Evolutionary conservation across 2,113 vertebrate species (phyloP).

Genomic region (Semnornis frantzii): DNA sequence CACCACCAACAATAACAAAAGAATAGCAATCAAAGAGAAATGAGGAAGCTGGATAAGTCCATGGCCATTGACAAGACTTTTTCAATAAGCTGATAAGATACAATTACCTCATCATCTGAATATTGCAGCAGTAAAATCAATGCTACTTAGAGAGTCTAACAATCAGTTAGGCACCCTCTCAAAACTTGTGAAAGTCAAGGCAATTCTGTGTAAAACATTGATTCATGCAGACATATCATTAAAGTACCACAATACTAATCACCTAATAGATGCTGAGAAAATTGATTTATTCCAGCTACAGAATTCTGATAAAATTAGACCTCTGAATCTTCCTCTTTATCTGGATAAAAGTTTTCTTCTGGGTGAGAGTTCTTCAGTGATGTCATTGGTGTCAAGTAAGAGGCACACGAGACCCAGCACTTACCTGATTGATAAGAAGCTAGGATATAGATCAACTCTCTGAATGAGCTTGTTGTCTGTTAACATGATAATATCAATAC

Average conservation of each 20-base stretch:
- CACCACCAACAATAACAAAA: neutral
- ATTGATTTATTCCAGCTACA: neutral
- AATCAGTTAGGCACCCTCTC: conserved; percentile 67
- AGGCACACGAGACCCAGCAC: neutral
- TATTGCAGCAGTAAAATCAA: conserved; percentile 72
- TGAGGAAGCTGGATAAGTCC: neutral
- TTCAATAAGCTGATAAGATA: conserved; percentile 67
- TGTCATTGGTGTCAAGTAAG: neutral
- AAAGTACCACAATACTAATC: conserved; percentile 40
- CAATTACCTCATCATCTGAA: conserved; percentile 76
- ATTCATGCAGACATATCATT: conserved; percentile 61
- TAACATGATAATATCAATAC: neutral
- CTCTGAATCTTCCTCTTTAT: conserved; percentile 25
- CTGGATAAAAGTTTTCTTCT: conserved; percentile 11
- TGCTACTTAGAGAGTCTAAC: conserved; percentile 70
- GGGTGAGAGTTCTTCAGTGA: neutral
- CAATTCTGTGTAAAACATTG: conserved; percentile 57
- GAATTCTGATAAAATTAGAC: conserved; percentile 56
- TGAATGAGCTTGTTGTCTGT: neutral
- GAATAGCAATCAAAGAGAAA: conserved; percentile 1
- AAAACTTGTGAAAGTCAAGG: conserved; percentile 71
- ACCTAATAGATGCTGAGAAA: conserved; percentile 35
- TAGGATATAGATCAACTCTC: neutral
- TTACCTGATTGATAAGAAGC: neutral
- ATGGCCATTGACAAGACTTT: conserved; percentile 56